These are phyloP conservation scores for Gambusia holbrooki DNA, from an alignment of 2,113 vertebrate genomes.

Conservation along the genomic window DNA sequence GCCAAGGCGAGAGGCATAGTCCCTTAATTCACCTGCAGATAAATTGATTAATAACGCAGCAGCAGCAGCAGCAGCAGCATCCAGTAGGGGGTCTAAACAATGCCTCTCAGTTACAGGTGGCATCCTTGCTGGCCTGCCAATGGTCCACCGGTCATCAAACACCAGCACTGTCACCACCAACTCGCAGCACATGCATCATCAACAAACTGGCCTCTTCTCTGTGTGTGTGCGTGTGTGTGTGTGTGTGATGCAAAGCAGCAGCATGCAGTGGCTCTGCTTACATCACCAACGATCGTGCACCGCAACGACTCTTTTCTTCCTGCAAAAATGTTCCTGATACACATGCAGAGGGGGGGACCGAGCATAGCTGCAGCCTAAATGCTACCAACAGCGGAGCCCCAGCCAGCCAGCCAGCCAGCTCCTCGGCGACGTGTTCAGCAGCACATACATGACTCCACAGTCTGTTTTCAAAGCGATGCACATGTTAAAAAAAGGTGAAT, in stretches of 20 bases:
- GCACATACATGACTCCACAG: slow-evolving; percentile 53
- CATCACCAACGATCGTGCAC: slow-evolving; percentile 70
- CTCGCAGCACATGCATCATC: slow-evolving; percentile 50
- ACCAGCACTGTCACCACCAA: slow-evolving; percentile 33
- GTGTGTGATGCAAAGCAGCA: slow-evolving; percentile 74
- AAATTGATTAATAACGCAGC: background rate
- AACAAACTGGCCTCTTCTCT: slow-evolving; percentile 55
- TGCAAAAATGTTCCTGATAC: slow-evolving; percentile 76
- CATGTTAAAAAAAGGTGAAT: slow-evolving; percentile 58
- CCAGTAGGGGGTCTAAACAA: slow-evolving; percentile 36
- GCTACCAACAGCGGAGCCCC: slow-evolving; percentile 29
- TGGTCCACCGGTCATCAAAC: slow-evolving; percentile 62
- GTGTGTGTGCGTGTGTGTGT: slow-evolving; percentile 38
- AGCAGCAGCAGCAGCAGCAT: slow-evolving; percentile 32
- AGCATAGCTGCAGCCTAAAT: slow-evolving; percentile 37
- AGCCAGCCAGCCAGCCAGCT: slow-evolving; percentile 15
- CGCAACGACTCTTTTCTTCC: slow-evolving; percentile 72
- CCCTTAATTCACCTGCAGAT: background rate
- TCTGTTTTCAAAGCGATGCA: slow-evolving; percentile 40
- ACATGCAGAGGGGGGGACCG: slow-evolving; percentile 70
- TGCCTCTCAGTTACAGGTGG: slow-evolving; percentile 77
- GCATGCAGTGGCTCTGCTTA: slow-evolving; percentile 75
- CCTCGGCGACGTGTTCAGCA: slow-evolving; percentile 50
- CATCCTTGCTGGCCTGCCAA: slow-evolving; percentile 60
- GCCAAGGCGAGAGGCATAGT: background rate